These are phyloP conservation scores for Euglossa dilemma DNA, from an alignment of 1,140 invertebrate species.

Conservation along the genomic window DNA sequence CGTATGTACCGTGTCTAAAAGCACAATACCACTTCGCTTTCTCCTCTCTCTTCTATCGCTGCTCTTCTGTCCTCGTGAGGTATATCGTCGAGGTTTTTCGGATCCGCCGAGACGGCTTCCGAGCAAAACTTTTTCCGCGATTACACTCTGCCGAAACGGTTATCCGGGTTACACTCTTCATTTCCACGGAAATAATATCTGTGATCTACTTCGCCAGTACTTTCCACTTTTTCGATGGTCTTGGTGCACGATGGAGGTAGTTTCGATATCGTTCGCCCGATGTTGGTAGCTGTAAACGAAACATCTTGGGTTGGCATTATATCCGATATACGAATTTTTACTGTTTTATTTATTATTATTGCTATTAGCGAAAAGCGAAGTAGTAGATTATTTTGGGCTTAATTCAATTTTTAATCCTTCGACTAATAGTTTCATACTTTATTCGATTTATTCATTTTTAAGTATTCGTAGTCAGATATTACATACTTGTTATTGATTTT, in stretches of 20 bases:
- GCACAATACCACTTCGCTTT: slow-evolving; percentile 8
- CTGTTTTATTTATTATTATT: too few relatives aligned
- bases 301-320: too few relatives aligned
- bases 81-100: not conserved
- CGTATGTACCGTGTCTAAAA: slow-evolving; percentile 36
- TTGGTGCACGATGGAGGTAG: not conserved
- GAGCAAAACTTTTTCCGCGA: not conserved
- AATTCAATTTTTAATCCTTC: too few relatives aligned
- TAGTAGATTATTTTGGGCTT: too few relatives aligned
- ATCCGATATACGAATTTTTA: too few relatives aligned
- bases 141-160: slow-evolving; percentile 5
- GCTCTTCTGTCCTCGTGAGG: not conserved
- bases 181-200: not conserved
- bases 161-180: not conserved
- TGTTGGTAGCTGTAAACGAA: too few relatives aligned
- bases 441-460: too few relatives aligned
- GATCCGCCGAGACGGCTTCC: not conserved
- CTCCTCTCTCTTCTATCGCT: not conserved
- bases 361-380: too few relatives aligned
- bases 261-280: too few relatives aligned
- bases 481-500: too few relatives aligned
- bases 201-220: not conserved
- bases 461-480: too few relatives aligned
- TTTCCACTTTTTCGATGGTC: not conserved
- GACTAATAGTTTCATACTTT: too few relatives aligned